Percentiles rank a stretch among this genome's conserved stretches.
phyloP scores from a whole-genome alignment of 2,888 invertebrate species.

The Napeogenes inachia region DNA sequence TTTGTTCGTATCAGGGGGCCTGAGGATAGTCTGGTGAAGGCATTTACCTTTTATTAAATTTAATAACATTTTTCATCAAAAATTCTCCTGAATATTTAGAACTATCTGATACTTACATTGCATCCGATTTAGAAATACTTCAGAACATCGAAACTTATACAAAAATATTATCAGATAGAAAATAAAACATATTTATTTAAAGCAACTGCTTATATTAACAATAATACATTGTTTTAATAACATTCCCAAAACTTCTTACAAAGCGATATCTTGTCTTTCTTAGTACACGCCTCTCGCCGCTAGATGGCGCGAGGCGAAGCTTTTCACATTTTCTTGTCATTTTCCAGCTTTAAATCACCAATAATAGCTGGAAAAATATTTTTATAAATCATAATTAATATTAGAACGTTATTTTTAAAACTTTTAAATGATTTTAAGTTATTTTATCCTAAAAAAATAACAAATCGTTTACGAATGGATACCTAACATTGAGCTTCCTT shows the following conservation, averaged over 20 bases:
- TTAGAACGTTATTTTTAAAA: background rate
- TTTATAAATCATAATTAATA: background rate
- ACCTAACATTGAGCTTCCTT: too few relatives aligned
- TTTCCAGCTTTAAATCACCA: constrained; percentile 37
- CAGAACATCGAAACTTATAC: too few relatives aligned
- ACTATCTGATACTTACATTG: too few relatives aligned
- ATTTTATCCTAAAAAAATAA: too few relatives aligned
- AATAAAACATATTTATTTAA: too few relatives aligned
- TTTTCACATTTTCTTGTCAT: constrained; percentile 51
- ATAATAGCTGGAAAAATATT: background rate
- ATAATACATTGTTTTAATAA: too few relatives aligned
- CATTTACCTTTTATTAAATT: constrained; percentile 17
- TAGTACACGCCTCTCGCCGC: constrained; percentile 52
- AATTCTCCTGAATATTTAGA: background rate
- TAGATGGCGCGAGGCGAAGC: constrained; percentile 60
- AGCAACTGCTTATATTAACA: too few relatives aligned
- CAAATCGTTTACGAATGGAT: too few relatives aligned
- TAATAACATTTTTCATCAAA: background rate
- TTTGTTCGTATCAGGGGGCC: constrained; percentile 35
- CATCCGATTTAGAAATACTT: too few relatives aligned
- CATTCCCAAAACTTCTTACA: background rate
- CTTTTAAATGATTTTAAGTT: background rate
- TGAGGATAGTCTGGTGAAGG: constrained; percentile 34
- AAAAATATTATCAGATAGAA: too few relatives aligned
- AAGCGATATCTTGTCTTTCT: background rate